Percentiles rank a stretch among this genome's conserved stretches.
Conservation (phyloP, 1,140 invertebrate genomes). For the Brachionus sp. region DNA sequence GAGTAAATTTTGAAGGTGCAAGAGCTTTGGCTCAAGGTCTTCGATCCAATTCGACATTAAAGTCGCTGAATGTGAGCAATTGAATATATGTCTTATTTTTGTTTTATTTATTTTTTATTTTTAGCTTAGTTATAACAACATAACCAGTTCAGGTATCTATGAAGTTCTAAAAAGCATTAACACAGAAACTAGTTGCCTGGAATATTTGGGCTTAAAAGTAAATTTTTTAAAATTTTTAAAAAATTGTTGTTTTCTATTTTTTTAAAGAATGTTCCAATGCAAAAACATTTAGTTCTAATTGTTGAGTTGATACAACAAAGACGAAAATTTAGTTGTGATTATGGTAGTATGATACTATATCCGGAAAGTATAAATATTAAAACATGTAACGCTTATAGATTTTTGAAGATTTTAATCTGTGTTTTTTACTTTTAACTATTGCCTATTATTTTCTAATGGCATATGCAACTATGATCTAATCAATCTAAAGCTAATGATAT, state of each 20-base stretch:
- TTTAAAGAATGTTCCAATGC: constrained; percentile 18
- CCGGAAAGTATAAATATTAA: not conserved
- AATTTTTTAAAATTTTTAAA: not conserved
- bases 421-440: too few species aligned
- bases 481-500: too few species aligned
- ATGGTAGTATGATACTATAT: constrained; percentile 2
- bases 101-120: not conserved
- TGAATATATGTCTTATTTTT: not conserved
- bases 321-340: constrained; percentile 41
- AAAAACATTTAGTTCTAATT: constrained; percentile 31
- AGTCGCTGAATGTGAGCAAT: not conserved
- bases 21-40: not conserved
- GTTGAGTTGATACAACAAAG: constrained; percentile 38
- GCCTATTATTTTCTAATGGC: too few species aligned
- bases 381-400: not conserved
- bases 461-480: too few species aligned
- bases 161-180: constrained; percentile 22
- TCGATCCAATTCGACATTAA: not conserved
- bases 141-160: constrained; percentile 27
- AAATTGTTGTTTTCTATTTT: not conserved
- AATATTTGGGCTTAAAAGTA: constrained; percentile 44
- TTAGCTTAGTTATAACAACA: not conserved
- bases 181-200: not conserved
- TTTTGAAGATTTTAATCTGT: not conserved
- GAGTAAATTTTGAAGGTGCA: not conserved